Evolutionary conservation across 2,888 invertebrate genomes (phyloP).

Genomic region (Eucriotettix oculatus): DNA sequence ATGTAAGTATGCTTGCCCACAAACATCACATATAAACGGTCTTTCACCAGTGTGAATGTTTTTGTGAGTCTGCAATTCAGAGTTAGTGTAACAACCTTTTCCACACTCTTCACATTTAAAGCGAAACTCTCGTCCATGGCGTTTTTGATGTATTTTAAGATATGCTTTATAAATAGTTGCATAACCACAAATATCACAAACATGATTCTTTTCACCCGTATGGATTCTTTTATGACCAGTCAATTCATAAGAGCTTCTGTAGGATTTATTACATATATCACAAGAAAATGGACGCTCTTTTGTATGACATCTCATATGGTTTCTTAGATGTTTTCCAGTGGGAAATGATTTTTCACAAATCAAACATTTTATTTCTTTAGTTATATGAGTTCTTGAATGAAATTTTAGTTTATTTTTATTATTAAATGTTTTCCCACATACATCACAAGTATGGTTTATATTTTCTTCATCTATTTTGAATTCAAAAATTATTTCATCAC

Average conservation of each 20-base stretch:
- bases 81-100: conserved; percentile 9
- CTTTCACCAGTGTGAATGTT: conserved; percentile 10
- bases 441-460: no score
- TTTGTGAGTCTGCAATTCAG: conserved; percentile 8
- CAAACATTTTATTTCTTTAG: no score
- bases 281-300: conserved; percentile 12
- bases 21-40: conserved; percentile 8
- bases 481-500: no score
- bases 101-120: conserved; percentile 9
- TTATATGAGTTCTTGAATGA: no score
- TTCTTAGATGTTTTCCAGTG: no score
- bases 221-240: conserved; percentile 9
- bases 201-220: conserved; percentile 7
- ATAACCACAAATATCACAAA: conserved; percentile 8
- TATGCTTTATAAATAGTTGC: conserved; percentile 9
- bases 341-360: no score
- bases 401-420: no score
- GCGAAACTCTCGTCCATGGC: conserved; percentile 7
- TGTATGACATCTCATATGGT: no score
- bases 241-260: conserved; percentile 4
- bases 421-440: no score
- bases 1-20: conserved; percentile 8
- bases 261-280: conserved; percentile 18
- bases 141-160: conserved; percentile 8
- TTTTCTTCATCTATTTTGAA: no score